Base-by-base conservation (phyloP, 1,140 invertebrate genomes). In the Leptinotarsa defecta region DNA sequence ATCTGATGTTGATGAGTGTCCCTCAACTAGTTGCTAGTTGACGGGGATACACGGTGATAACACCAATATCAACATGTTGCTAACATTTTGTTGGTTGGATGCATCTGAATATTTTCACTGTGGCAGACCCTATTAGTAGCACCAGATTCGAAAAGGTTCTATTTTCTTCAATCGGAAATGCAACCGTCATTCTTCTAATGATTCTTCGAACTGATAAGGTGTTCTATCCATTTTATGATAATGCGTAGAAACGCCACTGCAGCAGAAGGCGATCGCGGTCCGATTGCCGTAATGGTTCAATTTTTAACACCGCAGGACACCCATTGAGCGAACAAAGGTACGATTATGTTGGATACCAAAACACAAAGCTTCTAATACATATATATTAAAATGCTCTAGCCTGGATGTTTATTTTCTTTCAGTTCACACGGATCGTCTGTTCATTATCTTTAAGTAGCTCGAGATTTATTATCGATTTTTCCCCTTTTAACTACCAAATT, bases 201-300 rank as follows among this genome's bases (percentile, higher is more conserved):
- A 65, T 65, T 3, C 0, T 57, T 17, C 15, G 1, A 57, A 57
- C n/a, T 8, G 52, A 57, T 57, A 57, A 57, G 52, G 52, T 57
- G 52, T 57, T 19, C 52, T 57, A 57, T 57, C 52, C 15, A 13
- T 57, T 57, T 19, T 57, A 57, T 57, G 52, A 57, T 57, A 57
- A 57, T 65, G 17, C n/a, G 20, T 65, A 5, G 64, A 24, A 65
- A 71, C 67, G 69, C 48, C 71, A 76, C 68, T 69, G 68, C 27
- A 49, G 24, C 20, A 49, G 65, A 43, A 68, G 65, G 57, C 62
- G 74, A 74, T 67, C 75, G 82, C 73, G 77, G 74, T 75, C 77
- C 74, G 83, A 83, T 83, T 83, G 80, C 78, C 70, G 81, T 83
- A 84, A 84, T 84, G 81, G 82, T 84, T 84, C 80, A 84, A 84